A percentile compares a stretch with the other conserved stretches of the same genome.
These are phyloP conservation scores for Popillia japonica DNA, from an alignment of 1,140 invertebrate genomes.

Conservation along the genomic window DNA sequence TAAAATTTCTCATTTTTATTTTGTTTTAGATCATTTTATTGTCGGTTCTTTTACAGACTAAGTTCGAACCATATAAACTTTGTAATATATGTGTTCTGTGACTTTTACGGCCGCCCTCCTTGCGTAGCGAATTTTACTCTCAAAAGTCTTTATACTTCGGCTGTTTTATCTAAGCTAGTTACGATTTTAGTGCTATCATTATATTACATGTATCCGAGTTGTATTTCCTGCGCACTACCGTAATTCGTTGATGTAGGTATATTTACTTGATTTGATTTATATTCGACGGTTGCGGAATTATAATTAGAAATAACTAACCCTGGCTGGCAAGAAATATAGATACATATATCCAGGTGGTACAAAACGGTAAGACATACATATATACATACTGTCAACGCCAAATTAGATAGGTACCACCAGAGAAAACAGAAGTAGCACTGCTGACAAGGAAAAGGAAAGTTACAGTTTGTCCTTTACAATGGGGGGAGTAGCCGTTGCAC, in stretches of 20 bases:
- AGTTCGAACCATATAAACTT: conserved; percentile 58
- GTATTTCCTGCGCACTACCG: neutral
- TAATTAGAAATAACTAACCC: no score
- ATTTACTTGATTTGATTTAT: no score
- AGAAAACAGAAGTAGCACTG: no score
- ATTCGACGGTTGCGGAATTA: no score
- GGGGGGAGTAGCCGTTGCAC: no score
- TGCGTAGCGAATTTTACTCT: conserved; percentile 12
- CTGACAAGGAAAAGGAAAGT: no score
- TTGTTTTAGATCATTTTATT: conserved; percentile 56
- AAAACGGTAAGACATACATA: no score
- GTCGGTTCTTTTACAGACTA: conserved; percentile 55
- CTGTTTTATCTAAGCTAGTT: neutral
- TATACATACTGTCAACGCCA: no score
- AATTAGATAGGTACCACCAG: no score
- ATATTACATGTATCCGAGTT: neutral
- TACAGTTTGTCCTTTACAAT: no score
- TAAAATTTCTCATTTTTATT: conserved; percentile 59
- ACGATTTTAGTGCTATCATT: neutral
- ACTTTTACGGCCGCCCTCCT: conserved; percentile 51
- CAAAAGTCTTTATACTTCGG: conserved; percentile 12
- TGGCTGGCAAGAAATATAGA: no score
- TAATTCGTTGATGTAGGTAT: neutral
- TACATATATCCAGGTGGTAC: no score
- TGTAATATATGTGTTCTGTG: conserved; percentile 59